These are phyloP conservation scores for Melieria picta DNA, from an alignment of 2,888 invertebrate species.

Conservation along the genomic window DNA sequence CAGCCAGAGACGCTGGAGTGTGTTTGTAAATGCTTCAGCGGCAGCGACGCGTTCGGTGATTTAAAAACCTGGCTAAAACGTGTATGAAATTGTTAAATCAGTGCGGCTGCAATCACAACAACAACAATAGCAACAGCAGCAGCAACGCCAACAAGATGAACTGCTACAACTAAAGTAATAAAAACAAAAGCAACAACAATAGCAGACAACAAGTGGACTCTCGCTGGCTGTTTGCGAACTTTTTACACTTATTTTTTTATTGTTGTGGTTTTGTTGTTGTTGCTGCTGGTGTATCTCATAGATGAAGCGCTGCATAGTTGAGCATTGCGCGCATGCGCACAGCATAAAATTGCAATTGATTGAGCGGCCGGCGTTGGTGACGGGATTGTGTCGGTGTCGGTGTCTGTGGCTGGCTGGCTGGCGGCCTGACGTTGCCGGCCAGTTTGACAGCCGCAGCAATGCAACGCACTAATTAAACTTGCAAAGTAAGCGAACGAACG, in stretches of 20 bases:
- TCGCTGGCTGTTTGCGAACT: too few species aligned
- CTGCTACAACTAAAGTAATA: constrained; percentile 10
- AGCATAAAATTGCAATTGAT: constrained; percentile 1
- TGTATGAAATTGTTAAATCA: constrained; percentile 30
- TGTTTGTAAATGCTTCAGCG: too few species aligned
- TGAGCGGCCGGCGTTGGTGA: too few species aligned
- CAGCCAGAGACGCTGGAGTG: too few species aligned
- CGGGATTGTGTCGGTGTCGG: neutral
- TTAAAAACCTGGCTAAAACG: constrained; percentile 21
- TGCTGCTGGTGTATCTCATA: neutral
- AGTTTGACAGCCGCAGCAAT: neutral
- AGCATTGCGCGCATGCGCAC: neutral
- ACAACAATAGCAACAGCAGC: neutral
- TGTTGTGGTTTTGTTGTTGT: constrained; percentile 4
- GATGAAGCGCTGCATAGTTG: neutral
- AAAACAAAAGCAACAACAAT: constrained; percentile 1
- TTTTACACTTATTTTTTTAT: neutral
- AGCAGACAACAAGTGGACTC: neutral
- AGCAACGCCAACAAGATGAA: neutral
- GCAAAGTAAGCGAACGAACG: neutral
- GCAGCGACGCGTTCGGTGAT: too few species aligned
- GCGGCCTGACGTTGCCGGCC: neutral
- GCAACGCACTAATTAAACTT: constrained; percentile 19
- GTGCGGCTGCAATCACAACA: neutral
- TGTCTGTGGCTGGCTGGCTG: neutral